A percentile compares a stretch with the other conserved stretches of the same genome.
Evolutionary conservation across 64 coral and sea anemone species (phyloP).

Genomic region (Dendronephthya gigantea): DNA sequence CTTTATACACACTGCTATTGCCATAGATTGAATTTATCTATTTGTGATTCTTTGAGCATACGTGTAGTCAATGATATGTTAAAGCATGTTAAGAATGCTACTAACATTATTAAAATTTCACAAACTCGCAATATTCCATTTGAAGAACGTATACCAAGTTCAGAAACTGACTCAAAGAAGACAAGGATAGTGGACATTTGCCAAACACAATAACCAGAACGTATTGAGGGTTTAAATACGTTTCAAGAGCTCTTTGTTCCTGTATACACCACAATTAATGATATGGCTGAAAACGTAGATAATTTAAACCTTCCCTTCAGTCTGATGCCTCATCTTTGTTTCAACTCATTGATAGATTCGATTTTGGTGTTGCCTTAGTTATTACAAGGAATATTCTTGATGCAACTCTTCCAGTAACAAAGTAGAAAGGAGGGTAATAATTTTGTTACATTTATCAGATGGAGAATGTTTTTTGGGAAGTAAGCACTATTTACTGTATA

Average conservation of each 20-base stretch:
- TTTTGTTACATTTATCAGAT: not conserved
- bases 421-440: not conserved
- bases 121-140: not conserved
- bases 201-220: not conserved
- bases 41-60: constrained; percentile 1
- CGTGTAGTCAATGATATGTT: constrained; percentile 28
- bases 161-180: not conserved
- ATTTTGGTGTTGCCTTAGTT: not conserved
- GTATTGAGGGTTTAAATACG: not conserved
- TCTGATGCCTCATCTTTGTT: not conserved
- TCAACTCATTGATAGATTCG: not conserved
- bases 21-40: constrained; percentile 18
- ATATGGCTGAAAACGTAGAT: not conserved
- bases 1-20: constrained; percentile 3
- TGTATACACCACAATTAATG: not conserved
- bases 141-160: not conserved
- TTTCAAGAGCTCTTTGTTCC: constrained; percentile 12
- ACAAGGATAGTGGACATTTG: constrained; percentile 20
- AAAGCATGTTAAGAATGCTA: not conserved
- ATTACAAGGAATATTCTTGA: not conserved
- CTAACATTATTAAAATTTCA: constrained; percentile 32
- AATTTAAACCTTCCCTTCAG: not conserved
- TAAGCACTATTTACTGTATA: too few species aligned
- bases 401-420: not conserved
- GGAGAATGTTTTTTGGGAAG: too few species aligned